Percentiles rank a stretch among this genome's conserved stretches.
Conservation (phyloP, 2,113 vertebrate species). For the Eidolon helvum region DNA sequence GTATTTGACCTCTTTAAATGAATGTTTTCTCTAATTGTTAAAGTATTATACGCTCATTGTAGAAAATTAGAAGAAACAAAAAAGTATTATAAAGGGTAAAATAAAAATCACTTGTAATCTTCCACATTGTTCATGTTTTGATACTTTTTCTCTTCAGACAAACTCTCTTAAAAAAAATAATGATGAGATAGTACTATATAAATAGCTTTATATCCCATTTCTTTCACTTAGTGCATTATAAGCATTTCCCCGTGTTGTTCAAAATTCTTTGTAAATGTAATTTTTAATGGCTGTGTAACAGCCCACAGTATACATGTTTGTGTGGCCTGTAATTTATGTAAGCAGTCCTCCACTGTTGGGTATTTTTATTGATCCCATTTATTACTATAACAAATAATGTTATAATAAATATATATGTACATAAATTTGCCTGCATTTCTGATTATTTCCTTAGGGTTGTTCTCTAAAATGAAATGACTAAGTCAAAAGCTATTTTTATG, state of each 20-base stretch:
- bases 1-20: not conserved
- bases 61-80: not conserved
- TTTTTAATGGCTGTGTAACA: conserved; percentile 36
- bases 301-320: not conserved
- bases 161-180: not conserved
- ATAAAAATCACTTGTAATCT: not conserved
- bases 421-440: conserved; percentile 61
- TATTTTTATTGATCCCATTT: conserved; percentile 69
- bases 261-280: conserved; percentile 31
- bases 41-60: not conserved
- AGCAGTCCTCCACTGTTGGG: not conserved
- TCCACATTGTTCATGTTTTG: not conserved
- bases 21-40: conserved; percentile 5
- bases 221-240: conserved; percentile 5
- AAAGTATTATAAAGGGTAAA: conserved; percentile 11
- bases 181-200: not conserved
- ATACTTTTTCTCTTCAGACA: not conserved
- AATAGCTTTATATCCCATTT: not conserved
- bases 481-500: conserved; percentile 11
- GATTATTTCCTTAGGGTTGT: conserved; percentile 52
- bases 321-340: conserved; percentile 48
- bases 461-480: conserved; percentile 51
- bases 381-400: conserved; percentile 66
- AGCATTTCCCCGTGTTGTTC: not conserved
- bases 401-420: conserved; percentile 67